These are phyloP conservation scores for Orycteropus afer DNA, from an alignment of 2,113 vertebrate genomes.

Conservation along the genomic window DNA sequence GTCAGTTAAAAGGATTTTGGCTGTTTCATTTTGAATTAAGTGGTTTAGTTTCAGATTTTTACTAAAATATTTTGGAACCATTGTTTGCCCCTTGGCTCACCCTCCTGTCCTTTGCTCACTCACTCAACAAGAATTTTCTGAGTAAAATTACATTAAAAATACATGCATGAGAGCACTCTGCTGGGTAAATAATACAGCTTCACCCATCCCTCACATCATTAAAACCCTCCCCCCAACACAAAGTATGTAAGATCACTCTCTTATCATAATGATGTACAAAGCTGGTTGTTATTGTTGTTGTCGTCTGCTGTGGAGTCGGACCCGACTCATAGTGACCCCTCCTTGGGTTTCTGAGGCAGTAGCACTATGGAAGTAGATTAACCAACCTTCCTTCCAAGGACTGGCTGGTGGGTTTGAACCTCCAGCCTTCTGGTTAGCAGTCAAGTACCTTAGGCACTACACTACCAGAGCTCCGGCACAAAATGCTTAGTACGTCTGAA, in stretches of 20 bases:
- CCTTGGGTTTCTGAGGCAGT: no score
- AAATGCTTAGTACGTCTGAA: background rate
- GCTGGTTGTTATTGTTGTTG: no score
- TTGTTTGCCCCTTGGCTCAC: constrained; percentile 17
- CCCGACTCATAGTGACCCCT: no score
- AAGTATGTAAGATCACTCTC: background rate
- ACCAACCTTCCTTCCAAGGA: no score
- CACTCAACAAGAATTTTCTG: background rate
- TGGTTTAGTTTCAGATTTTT: constrained; percentile 18
- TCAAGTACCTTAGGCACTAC: no score
- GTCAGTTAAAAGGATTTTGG: background rate
- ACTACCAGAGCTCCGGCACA: no score
- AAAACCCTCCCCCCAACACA: background rate
- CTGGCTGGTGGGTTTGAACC: no score
- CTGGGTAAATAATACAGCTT: background rate
- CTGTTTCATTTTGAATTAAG: constrained; percentile 53
- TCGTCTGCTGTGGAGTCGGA: no score
- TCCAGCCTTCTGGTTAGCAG: no score
- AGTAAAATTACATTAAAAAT: background rate
- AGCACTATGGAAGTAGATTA: no score
- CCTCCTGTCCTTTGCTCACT: constrained; percentile 31
- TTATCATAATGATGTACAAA: background rate
- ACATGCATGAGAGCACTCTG: background rate
- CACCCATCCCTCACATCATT: background rate
- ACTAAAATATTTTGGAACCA: background rate